These are phyloP conservation scores for Sminthurides aquaticus DNA, from an alignment of 2,888 invertebrate genomes.

Conservation along the genomic window DNA sequence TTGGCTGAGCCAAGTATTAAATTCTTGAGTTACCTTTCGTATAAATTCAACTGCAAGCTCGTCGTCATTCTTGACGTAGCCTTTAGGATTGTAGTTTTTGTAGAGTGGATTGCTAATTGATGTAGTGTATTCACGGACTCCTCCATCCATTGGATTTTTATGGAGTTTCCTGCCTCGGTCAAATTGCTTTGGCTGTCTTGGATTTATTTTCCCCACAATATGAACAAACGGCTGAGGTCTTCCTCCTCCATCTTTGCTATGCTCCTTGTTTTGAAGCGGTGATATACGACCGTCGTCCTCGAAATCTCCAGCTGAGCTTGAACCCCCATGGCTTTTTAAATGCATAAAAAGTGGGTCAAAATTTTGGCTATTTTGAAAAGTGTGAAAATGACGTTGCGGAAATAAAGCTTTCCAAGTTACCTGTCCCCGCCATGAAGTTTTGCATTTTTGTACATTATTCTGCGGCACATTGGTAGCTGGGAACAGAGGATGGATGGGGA, in stretches of 20 bases:
- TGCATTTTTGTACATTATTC: background rate
- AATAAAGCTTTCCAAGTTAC: background rate
- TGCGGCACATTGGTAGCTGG: background rate
- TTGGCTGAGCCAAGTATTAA: slow-evolving; percentile 32
- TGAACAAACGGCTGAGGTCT: slow-evolving; percentile 6
- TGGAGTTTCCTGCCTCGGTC: slow-evolving; percentile 14
- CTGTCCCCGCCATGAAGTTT: background rate
- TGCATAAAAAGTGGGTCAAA: no score
- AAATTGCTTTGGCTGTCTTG: slow-evolving; percentile 3
- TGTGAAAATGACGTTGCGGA: background rate
- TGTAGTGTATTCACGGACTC: slow-evolving; percentile 22
- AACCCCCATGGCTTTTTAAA: no score
- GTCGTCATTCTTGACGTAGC: slow-evolving; percentile 33
- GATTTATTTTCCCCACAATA: slow-evolving; percentile 21
- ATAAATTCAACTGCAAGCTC: slow-evolving; percentile 29
- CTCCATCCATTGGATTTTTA: background rate
- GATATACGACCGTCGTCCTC: no score
- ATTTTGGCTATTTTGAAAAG: background rate
- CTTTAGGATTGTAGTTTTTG: slow-evolving; percentile 31
- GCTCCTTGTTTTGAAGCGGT: background rate
- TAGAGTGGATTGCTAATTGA: slow-evolving; percentile 34
- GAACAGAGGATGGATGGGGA: background rate
- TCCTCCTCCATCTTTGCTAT: background rate
- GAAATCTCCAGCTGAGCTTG: no score
- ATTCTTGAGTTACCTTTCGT: slow-evolving; percentile 24